Evolutionary conservation across 2,797 vertebrate species (phyloP).

Genomic region (Dallia pectoralis): DNA sequence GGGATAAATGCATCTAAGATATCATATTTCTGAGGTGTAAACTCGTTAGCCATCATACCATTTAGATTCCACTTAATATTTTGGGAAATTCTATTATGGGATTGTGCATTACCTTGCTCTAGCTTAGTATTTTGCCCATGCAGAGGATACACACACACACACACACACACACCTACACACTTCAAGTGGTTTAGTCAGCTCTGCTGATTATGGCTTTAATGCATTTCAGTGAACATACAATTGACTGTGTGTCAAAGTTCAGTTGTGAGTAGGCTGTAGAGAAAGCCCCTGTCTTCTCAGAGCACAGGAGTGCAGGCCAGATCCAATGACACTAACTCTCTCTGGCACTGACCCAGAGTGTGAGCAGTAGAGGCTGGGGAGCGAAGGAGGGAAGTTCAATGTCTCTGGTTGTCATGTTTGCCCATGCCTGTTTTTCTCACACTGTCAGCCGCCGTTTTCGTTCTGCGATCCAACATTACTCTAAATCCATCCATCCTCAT

Average conservation of each 20-base stretch:
- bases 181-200: not conserved
- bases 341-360: not conserved
- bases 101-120: not conserved
- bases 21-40: no score
- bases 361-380: not conserved
- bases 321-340: constrained; percentile 5
- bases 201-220: no score
- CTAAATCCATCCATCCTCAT: not conserved
- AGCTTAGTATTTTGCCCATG: not conserved
- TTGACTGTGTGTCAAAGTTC: not conserved
- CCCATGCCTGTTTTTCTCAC: not conserved
- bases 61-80: no score
- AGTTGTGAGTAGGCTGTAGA: not conserved
- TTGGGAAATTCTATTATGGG: no score
- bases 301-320: not conserved
- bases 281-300: not conserved
- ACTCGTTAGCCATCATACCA: no score
- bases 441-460: not conserved
- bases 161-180: no score
- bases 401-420: constrained; percentile 12
- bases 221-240: not conserved
- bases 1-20: no score
- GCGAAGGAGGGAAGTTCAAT: not conserved
- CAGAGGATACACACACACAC: not conserved
- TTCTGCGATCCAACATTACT: not conserved